Evolutionary conservation across 2,888 invertebrate genomes (phyloP).

Genomic region (Theretra japonica): DNA sequence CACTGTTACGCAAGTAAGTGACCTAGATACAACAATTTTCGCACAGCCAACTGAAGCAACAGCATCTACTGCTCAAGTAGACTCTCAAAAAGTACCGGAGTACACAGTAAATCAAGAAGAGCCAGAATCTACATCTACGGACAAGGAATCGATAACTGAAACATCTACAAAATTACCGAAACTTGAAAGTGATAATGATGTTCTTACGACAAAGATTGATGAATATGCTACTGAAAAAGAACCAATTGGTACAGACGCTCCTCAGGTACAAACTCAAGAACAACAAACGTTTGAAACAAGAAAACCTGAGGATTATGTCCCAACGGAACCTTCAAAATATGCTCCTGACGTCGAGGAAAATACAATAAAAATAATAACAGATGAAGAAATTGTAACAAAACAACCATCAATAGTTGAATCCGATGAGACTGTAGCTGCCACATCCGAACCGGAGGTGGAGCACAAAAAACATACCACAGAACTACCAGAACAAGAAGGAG

Average conservation of each 20-base stretch:
- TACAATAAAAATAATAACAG: not conserved
- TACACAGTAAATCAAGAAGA: not conserved
- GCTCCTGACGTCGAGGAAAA: not conserved
- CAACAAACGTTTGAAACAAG: slow-evolving; percentile 5
- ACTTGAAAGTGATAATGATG: not conserved
- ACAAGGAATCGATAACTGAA: not conserved
- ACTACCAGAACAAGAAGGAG: not conserved
- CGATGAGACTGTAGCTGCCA: not conserved
- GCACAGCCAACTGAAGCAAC: not conserved
- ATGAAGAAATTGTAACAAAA: slow-evolving; percentile 1
- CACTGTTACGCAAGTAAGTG: not conserved
- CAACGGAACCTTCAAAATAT: slow-evolving; percentile 9
- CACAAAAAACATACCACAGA: not conserved
- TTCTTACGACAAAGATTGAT: not conserved
- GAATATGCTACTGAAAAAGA: not conserved
- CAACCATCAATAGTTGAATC: not conserved
- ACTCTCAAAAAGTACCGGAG: not conserved
- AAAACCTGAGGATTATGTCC: not conserved
- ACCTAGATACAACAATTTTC: not conserved
- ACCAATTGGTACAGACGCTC: not conserved
- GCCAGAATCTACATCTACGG: not conserved
- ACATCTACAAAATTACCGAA: not conserved
- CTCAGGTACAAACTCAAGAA: not conserved
- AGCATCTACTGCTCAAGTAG: not conserved
- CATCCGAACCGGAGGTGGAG: not conserved